Evolutionary conservation across 30 jellyfish, hydroid and myxozoan species (phyloP), one percentile per base, ranked within the genome.

Genomic region (Aurelia aurita complex sp. Pacific): DNA sequence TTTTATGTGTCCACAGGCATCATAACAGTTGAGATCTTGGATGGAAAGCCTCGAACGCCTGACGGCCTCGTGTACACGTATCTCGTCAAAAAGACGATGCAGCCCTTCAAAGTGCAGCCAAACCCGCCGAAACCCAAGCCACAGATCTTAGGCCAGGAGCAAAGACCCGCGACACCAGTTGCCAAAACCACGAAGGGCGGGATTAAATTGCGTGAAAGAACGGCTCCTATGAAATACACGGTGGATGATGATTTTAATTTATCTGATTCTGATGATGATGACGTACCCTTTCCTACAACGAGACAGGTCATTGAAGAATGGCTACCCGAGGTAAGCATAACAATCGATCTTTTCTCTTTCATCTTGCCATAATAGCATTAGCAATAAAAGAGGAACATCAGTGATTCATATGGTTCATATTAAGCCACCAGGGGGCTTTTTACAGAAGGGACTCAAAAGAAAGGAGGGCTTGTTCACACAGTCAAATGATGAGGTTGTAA

Each of bases 241-340:
- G 89, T 92, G 9, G 98, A 92, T 71, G 96, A 89, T 15, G 97
- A 94, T 68, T 42, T 43, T 5, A 84, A 73, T 46, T 32, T 73
- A 5, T 52, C 91, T 35, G 90, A 95, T 16, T 83, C 70, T 69
- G 99, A 94, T 85, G 97, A 89, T 62, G 95, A 82, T 71, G 97
- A 95, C 16, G 97, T 79, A 5, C 95, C 96, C 1, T 94, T 94
- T 64, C 99, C 99, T 4, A 94, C 96, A 53, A 95, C 96, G 53
- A 71, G 97, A 55, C 92, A 88, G 68, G 92, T 85, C 36, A 88
- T 68, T 40, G 96, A 82, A 67, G 87, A 80, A 46, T 94, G 99
- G 99, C 82, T 77, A 15, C 83, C 85, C 18, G 99, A 94, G 99
- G 99, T 92, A 17, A 16, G 64, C 67, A 32, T 64, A 17, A 40